Conservation (phyloP, 2,797 vertebrate species). For the Hozukius guyotensis region DNA sequence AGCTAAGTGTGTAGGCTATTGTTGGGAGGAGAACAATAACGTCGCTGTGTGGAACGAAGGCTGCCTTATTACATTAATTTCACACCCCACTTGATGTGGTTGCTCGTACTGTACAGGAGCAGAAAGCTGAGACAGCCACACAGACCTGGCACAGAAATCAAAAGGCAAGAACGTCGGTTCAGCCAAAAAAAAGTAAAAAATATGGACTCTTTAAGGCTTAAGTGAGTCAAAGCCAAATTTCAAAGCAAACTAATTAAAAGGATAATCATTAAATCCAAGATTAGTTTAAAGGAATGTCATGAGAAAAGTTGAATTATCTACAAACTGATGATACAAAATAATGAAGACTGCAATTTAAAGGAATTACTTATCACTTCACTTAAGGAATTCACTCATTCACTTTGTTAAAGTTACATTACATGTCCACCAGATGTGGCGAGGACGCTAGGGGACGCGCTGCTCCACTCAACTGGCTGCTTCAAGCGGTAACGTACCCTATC, state of each 20-base stretch:
- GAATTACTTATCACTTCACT: neutral
- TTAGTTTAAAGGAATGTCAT: neutral
- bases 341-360: neutral
- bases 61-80: constrained; percentile 60
- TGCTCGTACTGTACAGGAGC: constrained; percentile 21
- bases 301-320: neutral
- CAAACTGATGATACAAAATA: neutral
- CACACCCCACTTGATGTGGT: constrained; percentile 58
- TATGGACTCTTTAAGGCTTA: neutral
- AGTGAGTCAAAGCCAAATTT: neutral
- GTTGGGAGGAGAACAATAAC: constrained; percentile 53
- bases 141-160: constrained; percentile 27
- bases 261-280: neutral
- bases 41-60: constrained; percentile 25
- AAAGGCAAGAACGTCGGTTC: neutral
- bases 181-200: neutral
- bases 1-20: constrained; percentile 39
- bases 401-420: neutral
- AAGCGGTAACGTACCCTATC: too few species aligned
- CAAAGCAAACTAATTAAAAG: neutral
- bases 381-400: neutral
- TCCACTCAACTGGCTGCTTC: too few species aligned
- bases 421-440: too few species aligned
- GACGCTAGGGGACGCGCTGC: too few species aligned
- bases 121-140: constrained; percentile 28